Evolutionary conservation across 1,140 invertebrate genomes (phyloP).

Genomic region (Lepidurus arcticus): DNA sequence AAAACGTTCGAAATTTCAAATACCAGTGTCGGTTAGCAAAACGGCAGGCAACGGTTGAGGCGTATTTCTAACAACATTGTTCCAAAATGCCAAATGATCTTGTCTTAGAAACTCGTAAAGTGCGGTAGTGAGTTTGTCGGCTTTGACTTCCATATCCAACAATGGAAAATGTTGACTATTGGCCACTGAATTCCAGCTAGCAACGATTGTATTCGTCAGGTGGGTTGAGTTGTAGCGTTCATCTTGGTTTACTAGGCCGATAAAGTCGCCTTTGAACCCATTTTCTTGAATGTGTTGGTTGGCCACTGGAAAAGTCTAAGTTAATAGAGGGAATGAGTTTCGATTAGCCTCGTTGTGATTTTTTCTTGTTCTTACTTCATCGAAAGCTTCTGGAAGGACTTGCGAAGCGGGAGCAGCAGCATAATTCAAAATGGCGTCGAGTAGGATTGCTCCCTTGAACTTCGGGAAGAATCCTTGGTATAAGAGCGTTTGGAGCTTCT

Average conservation of each 20-base stretch:
- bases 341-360: not conserved
- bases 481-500: slow-evolving; percentile 27
- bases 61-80: slow-evolving; percentile 26
- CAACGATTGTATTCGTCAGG: slow-evolving; percentile 3
- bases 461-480: slow-evolving; percentile 8
- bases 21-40: slow-evolving; percentile 47
- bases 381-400: slow-evolving; percentile 31
- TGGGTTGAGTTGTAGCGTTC: not conserved
- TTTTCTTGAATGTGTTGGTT: slow-evolving; percentile 19
- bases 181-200: slow-evolving; percentile 23
- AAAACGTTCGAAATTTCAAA: not conserved
- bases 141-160: slow-evolving; percentile 28
- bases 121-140: not conserved
- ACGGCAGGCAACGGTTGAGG: slow-evolving; percentile 42
- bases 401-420: not conserved
- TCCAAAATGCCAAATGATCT: slow-evolving; percentile 35
- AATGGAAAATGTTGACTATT: slow-evolving; percentile 26
- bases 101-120: slow-evolving; percentile 33
- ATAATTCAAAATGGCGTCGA: slow-evolving; percentile 35
- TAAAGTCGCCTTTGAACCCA: slow-evolving; percentile 31
- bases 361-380: slow-evolving; percentile 32
- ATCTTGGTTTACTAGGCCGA: slow-evolving; percentile 28
- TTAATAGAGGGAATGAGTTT: not conserved
- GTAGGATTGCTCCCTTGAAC: slow-evolving; percentile 32
- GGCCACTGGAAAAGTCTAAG: slow-evolving; percentile 32